Percentiles rank a stretch among this genome's conserved stretches.
phyloP scores from a whole-genome alignment of 2,797 vertebrate genomes.

The Chrysocyon brachyurus region DNA sequence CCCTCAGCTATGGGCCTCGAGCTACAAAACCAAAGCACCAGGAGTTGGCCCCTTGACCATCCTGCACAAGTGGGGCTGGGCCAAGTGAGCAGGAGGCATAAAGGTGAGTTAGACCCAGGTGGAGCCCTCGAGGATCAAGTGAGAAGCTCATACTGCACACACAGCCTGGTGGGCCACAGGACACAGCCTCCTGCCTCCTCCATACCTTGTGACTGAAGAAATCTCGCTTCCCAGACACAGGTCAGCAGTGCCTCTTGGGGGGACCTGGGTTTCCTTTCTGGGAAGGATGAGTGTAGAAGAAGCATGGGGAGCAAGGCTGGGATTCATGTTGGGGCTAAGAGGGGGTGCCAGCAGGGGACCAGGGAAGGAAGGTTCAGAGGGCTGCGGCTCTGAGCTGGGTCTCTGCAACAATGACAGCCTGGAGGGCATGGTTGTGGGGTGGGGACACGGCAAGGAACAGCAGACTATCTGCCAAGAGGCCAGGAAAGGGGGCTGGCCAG shows the following conservation, averaged over 20 bases:
- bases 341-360: not conserved
- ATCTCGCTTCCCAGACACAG: not conserved
- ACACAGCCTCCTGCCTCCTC: not conserved
- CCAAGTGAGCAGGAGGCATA: accelerated
- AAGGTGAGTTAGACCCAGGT: not conserved
- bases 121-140: not conserved
- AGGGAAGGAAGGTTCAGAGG: not conserved
- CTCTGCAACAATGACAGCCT: not conserved
- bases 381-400: not conserved
- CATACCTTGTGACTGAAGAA: not conserved
- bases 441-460: not conserved
- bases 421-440: not conserved
- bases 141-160: not conserved
- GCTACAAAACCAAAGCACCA: not conserved
- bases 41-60: not conserved
- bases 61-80: not conserved
- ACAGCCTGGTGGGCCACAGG: not conserved
- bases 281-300: not conserved
- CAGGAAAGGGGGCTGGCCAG: not conserved
- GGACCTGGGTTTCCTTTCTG: not conserved
- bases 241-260: not conserved
- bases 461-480: no score
- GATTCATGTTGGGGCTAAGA: not conserved
- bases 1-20: not conserved
- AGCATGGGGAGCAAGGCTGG: not conserved